Conservation (phyloP, 2,113 vertebrate genomes). For the Peromyscus leucopus region DNA sequence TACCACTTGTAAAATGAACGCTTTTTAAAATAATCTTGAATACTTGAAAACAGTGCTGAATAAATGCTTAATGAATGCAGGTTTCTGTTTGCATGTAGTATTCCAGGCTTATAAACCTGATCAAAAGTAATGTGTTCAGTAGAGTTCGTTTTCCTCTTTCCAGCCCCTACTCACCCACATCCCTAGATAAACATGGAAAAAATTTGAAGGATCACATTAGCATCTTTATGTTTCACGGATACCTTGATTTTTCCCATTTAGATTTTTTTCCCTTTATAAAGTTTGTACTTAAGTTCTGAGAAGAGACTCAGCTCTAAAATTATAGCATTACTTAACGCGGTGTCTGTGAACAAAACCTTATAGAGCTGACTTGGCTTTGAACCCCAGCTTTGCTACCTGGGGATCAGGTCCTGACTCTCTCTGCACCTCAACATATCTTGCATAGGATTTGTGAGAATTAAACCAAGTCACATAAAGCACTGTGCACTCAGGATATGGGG, state of each 20-base stretch:
- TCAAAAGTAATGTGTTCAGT: background rate
- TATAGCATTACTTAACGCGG: background rate
- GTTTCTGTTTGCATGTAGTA: background rate
- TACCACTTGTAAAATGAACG: background rate
- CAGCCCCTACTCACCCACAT: background rate
- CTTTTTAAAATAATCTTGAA: slow-evolving; percentile 1
- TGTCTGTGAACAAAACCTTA: background rate
- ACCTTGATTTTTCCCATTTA: slow-evolving; percentile 1
- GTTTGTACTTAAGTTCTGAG: slow-evolving; percentile 16
- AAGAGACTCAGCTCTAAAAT: background rate
- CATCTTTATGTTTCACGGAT: slow-evolving; percentile 3
- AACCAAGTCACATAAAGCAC: background rate
- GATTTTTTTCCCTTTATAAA: slow-evolving; percentile 17
- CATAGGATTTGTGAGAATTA: background rate
- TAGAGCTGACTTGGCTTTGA: background rate
- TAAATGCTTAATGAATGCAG: background rate
- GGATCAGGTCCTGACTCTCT: background rate
- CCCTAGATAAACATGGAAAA: slow-evolving; percentile 28
- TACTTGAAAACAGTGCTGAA: background rate
- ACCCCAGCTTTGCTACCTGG: background rate
- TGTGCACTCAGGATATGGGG: background rate
- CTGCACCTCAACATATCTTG: background rate
- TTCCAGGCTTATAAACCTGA: slow-evolving; percentile 26
- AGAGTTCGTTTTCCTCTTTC: background rate
- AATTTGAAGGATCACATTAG: slow-evolving; percentile 42